Base-by-base conservation (phyloP, 2,888 invertebrate species). In the Kuschelorhynchus macadamiae region DNA sequence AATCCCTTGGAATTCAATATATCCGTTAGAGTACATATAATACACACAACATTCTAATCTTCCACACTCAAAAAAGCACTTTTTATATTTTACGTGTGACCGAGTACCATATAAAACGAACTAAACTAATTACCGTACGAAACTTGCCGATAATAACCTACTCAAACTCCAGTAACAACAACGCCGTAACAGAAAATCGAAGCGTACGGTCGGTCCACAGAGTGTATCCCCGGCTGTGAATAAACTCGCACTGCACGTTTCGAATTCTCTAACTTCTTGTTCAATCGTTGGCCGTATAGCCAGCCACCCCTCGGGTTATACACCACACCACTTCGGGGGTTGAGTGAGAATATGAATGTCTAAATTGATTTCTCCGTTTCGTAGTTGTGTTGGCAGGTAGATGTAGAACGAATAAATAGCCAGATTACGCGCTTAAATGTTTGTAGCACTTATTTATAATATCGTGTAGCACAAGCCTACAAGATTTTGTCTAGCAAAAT, bases 241-340 rank as follows among this genome's bases (percentile, higher is more conserved):
- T 46, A 63, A 63, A 63, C 63, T 63, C 55, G 63, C 63, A 63
- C 63, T 63, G 63, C 55, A 63, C 63, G 63, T 53, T 63, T 46
- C 55, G 18, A 63, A 63, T 63, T 63, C 63, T 47, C 63, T 55
- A 63, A 63, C 55, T 63, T 63, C 63, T 63, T 63, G 63, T 63
- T 63, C 63, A 63, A 63, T 55, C 63, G 63, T 20, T 20, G 33
- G 44, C 56, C 56, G 42, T 44, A 33, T 25, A 49, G 49, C 25
- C 52, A 41, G 41, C 25, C 33, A 50, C 62, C 62, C 62, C 33
- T 41, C 41, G 42, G 20, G 62, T 12, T 25, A 42, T 9, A 42
- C 47, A 12, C n/a, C 9, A 25, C 49, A 14, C 46, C 36, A 9
- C 44, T 44, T 42, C 17, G 53, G 44, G 62, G 42, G 42, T 20